Evolutionary conservation across 2,888 invertebrate species (phyloP), one percentile per base, ranked within the genome.

Genomic region (Lepidochitona cinerea): DNA sequence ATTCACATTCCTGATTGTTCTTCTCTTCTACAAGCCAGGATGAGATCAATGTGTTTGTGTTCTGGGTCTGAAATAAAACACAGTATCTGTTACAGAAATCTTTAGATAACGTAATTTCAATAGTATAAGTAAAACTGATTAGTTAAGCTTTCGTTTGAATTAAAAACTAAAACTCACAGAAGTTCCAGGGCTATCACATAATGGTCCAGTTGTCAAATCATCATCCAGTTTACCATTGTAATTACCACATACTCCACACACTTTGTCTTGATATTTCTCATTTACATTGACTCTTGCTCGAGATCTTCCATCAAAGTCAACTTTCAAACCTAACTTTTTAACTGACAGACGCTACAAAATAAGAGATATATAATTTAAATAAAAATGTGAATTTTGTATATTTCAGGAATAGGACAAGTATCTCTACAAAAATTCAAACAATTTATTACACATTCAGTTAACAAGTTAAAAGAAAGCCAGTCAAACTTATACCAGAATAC

Each of bases 241-340:
- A 90, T 98, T 97, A 0, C 98, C 98, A 88, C 98, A 98, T 18
- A 98, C 92, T 14, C 98, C 98, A 88, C 97, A 97, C 66, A 96
- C 91, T 37, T 94, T 72, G 93, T 93, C 89, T 94, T 95, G 90
- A 94, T 95, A 65, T 91, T 92, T 71, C 93, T 93, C 82, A 1
- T 96, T 95, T 3, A 96, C 95, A 0, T 93, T 92, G 0, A 95
- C 92, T 91, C 97, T 97, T 70, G 97, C 92, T 85, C 95, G 96
- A 80, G 96, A 96, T 80, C 94, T 94, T 0, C 97, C 97, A 87
- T 97, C 96, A 97, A 97, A 98, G 37, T 95, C 92, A 74, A 98
- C 92, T 85, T 94, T 94, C 29, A 98, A 92, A 0, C 96, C 97
- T 23, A 79, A 36, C 29, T 67, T 32, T 26, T 23, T 59, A 2